These are phyloP conservation scores for Ctenopoma kingsleyae DNA, from an alignment of 2,797 vertebrate genomes.

Conservation along the genomic window DNA sequence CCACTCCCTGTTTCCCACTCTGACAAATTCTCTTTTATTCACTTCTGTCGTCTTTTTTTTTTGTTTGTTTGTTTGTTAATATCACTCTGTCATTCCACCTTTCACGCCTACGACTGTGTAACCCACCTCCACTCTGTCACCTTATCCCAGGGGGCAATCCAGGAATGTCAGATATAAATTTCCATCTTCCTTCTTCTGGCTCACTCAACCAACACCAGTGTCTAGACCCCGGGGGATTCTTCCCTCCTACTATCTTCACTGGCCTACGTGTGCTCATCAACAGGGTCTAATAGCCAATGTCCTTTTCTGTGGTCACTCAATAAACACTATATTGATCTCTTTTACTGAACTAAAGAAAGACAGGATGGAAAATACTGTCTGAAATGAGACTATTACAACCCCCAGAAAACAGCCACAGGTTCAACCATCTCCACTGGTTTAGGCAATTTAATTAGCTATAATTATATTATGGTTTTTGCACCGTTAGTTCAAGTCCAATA, in stretches of 20 bases:
- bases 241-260: neutral
- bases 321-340: neutral
- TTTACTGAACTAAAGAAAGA: neutral
- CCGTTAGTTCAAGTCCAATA: too few relatives aligned
- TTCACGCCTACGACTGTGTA: too few relatives aligned
- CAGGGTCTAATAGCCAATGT: neutral
- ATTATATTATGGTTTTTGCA: neutral
- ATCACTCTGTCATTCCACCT: too few relatives aligned
- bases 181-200: neutral
- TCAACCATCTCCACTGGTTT: neutral
- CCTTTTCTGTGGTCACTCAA: neutral
- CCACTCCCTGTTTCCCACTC: too few relatives aligned
- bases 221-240: neutral
- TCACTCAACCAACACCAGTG: neutral
- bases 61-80: too few relatives aligned
- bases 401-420: too few relatives aligned
- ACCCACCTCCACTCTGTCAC: too few relatives aligned
- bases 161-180: too few relatives aligned
- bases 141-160: too few relatives aligned
- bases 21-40: too few relatives aligned
- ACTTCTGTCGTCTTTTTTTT: too few relatives aligned
- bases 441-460: neutral
- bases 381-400: neutral
- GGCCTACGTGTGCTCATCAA: neutral
- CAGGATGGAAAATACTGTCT: neutral